phyloP scores from a whole-genome alignment of 2,113 vertebrate species.

The Callopanchax toddi region DNA sequence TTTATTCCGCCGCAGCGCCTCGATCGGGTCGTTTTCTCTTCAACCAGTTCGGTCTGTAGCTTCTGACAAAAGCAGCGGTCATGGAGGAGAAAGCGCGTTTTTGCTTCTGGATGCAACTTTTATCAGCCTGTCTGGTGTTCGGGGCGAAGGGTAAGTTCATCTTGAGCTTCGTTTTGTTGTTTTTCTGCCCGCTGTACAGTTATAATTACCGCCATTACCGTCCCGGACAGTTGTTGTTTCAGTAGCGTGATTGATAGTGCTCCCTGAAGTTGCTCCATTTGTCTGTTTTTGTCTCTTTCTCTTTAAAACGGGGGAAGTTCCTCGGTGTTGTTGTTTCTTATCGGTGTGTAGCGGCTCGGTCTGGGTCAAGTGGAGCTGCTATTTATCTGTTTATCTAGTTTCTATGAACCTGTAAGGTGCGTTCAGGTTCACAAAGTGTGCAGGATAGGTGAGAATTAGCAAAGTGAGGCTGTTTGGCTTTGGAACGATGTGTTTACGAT shows the following conservation, averaged over 20 bases:
- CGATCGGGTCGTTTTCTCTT: not conserved
- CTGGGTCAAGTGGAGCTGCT: too few species aligned
- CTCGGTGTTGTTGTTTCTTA: not conserved
- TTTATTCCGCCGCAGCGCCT: not conserved
- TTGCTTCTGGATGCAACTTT: slow-evolving; percentile 54
- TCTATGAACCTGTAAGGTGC: too few species aligned
- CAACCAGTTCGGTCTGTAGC: not conserved
- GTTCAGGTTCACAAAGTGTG: too few species aligned
- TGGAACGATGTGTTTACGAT: too few species aligned
- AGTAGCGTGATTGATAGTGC: not conserved
- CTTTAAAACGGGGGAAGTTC: too few species aligned
- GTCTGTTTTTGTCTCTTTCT: not conserved
- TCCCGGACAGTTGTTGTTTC: not conserved
- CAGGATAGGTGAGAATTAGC: too few species aligned
- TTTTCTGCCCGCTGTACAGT: slow-evolving; percentile 39
- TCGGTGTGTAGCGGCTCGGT: too few species aligned
- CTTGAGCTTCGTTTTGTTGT: not conserved
- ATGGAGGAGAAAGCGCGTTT: slow-evolving; percentile 63
- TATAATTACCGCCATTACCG: slow-evolving; percentile 8
- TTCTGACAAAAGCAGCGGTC: not conserved
- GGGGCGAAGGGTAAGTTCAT: slow-evolving; percentile 69
- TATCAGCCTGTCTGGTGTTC: slow-evolving; percentile 55
- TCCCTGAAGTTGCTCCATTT: not conserved
- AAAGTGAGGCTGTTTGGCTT: too few species aligned
- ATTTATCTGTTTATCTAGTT: too few species aligned